Percentiles rank a stretch among this genome's conserved stretches.
These are phyloP conservation scores for Dasyurus viverrinus DNA, from an alignment of 2,113 vertebrate species.

Conservation along the genomic window DNA sequence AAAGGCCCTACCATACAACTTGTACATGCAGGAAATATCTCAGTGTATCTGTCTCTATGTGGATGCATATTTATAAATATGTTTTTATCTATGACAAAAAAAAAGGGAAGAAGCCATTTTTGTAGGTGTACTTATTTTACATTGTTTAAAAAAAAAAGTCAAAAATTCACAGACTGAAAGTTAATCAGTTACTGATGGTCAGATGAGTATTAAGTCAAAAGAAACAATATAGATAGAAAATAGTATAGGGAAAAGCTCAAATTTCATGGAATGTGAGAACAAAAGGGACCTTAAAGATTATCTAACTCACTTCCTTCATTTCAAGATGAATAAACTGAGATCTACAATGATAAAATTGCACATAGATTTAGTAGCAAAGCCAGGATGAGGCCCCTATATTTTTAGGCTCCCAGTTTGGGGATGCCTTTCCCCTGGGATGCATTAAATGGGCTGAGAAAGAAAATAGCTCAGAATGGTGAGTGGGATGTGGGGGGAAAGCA, in stretches of 20 bases:
- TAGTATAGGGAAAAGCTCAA: not conserved
- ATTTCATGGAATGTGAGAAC: not conserved
- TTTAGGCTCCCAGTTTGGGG: not conserved
- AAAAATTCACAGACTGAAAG: not conserved
- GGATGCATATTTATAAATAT: not conserved
- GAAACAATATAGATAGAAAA: not conserved
- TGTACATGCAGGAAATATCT: not conserved
- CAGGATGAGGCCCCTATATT: not conserved
- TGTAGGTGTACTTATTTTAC: constrained; percentile 12
- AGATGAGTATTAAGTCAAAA: not conserved
- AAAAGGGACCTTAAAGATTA: not conserved
- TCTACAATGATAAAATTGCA: not conserved
- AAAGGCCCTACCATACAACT: not conserved
- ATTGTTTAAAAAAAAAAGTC: not conserved
- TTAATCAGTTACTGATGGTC: not conserved
- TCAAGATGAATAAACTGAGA: not conserved
- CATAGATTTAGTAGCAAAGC: not conserved
- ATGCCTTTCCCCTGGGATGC: not conserved
- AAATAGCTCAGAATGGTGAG: not conserved
- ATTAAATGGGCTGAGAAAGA: not conserved
- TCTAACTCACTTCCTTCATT: not conserved
- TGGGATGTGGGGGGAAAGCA: not conserved
- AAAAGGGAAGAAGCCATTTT: not conserved
- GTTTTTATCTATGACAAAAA: not conserved
- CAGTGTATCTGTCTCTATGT: not conserved